Evolutionary conservation across 2,888 invertebrate genomes (phyloP).

Genomic region (Boloria euphrosyne): DNA sequence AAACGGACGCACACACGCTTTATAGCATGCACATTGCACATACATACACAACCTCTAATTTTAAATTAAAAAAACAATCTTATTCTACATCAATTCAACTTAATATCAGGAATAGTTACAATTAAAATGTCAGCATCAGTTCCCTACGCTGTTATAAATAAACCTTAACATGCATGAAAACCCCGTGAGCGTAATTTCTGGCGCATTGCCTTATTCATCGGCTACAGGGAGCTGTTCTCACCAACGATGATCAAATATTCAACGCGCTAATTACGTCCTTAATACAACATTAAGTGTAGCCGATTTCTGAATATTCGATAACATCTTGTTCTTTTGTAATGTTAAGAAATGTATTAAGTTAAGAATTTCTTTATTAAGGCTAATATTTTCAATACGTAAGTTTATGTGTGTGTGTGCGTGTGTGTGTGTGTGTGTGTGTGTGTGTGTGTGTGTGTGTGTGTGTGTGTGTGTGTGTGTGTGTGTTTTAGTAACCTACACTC

Average conservation of each 20-base stretch:
- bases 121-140: conserved; percentile 1
- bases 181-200: conserved; percentile 24
- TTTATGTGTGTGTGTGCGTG: too few species aligned
- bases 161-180: conserved; percentile 15
- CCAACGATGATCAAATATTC: conserved; percentile 33
- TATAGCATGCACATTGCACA: too few species aligned
- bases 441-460: too few species aligned
- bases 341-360: not conserved
- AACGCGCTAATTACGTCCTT: conserved; percentile 31
- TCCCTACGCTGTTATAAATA: conserved; percentile 9
- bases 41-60: too few species aligned
- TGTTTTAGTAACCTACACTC: too few species aligned
- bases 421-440: too few species aligned
- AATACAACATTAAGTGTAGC: conserved; percentile 20
- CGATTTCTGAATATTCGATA: conserved; percentile 15
- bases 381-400: too few species aligned
- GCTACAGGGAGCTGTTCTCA: conserved; percentile 31
- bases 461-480: too few species aligned
- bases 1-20: too few species aligned
- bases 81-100: too few species aligned
- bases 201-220: conserved; percentile 30
- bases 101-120: not conserved
- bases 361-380: too few species aligned
- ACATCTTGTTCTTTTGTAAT: conserved; percentile 1
- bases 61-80: not conserved